Evolutionary conservation across 1,140 invertebrate species (phyloP).

Genomic region (Diabrotica virgifera): DNA sequence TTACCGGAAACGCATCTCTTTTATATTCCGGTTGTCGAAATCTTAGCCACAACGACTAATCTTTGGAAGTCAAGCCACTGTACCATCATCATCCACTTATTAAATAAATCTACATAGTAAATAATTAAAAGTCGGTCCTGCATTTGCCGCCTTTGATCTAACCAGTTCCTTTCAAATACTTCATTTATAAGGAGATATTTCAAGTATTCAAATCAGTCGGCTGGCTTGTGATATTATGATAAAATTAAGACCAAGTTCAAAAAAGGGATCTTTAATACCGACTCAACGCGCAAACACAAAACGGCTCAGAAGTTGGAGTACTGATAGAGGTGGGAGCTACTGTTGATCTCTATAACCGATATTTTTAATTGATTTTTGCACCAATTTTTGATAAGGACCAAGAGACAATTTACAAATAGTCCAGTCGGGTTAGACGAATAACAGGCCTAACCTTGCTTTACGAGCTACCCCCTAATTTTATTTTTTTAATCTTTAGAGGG

Average conservation of each 20-base stretch:
- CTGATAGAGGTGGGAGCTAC: neutral
- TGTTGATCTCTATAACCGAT: too few relatives aligned
- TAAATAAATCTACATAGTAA: constrained; percentile 13
- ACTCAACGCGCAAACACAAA: constrained; percentile 8
- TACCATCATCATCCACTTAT: neutral
- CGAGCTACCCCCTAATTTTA: too few relatives aligned
- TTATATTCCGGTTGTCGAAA: too few relatives aligned
- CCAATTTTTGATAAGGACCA: too few relatives aligned
- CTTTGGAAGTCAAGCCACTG: too few relatives aligned
- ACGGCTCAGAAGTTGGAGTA: neutral
- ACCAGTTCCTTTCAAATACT: constrained; percentile 31
- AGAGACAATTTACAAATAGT: too few relatives aligned
- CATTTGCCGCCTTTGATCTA: constrained; percentile 25
- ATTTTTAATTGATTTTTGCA: too few relatives aligned
- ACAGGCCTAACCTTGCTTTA: too few relatives aligned
- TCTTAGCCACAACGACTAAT: too few relatives aligned
- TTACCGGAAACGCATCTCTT: too few relatives aligned
- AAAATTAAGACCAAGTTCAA: constrained; percentile 19
- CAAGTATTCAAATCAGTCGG: constrained; percentile 27
- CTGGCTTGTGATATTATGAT: constrained; percentile 17
- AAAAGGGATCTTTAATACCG: constrained; percentile 10
- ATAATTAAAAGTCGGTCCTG: constrained; percentile 11
- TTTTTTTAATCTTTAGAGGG: too few relatives aligned
- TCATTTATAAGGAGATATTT: constrained; percentile 32
- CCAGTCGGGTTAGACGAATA: too few relatives aligned